A percentile compares a stretch with the other conserved stretches of the same genome.
These are phyloP conservation scores for Melanchra persicariae DNA, from an alignment of 2,888 invertebrate genomes.

Conservation along the genomic window DNA sequence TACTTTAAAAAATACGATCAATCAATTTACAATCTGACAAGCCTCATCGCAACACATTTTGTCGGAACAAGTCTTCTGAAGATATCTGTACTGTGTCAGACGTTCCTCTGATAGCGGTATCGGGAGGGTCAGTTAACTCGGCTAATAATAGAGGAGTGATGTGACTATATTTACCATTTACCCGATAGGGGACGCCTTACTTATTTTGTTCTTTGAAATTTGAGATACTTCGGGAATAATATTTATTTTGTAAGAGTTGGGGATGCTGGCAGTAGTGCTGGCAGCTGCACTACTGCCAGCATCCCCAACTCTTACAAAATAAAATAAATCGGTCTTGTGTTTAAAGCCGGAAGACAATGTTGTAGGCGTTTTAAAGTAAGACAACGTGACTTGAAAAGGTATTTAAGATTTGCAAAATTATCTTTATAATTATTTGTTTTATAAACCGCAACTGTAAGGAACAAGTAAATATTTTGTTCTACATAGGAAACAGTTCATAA, in stretches of 20 bases:
- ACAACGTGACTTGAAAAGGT: background rate
- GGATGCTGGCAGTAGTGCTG: conserved; percentile 12
- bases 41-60: background rate
- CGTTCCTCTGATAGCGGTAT: conserved; percentile 60
- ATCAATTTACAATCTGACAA: conserved; percentile 21
- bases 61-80: conserved; percentile 34
- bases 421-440: background rate
- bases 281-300: conserved; percentile 2
- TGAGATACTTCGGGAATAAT: conserved; percentile 49
- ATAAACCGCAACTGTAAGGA: conserved; percentile 3
- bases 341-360: background rate
- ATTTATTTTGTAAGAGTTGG: conserved; percentile 24
- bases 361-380: background rate
- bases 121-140: conserved; percentile 68
- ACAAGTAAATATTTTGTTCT: background rate
- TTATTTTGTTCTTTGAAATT: conserved; percentile 57
- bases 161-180: conserved; percentile 57
- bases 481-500: conserved; percentile 1
- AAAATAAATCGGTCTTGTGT: conserved; percentile 14
- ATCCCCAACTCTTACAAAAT: conserved; percentile 1
- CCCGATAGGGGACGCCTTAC: conserved; percentile 54
- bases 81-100: conserved; percentile 6
- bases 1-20: background rate
- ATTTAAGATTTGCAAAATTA: background rate
- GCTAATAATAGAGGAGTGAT: conserved; percentile 63